Conservation (phyloP, 2,888 invertebrate species). For the Xestobium rufovillosum region DNA sequence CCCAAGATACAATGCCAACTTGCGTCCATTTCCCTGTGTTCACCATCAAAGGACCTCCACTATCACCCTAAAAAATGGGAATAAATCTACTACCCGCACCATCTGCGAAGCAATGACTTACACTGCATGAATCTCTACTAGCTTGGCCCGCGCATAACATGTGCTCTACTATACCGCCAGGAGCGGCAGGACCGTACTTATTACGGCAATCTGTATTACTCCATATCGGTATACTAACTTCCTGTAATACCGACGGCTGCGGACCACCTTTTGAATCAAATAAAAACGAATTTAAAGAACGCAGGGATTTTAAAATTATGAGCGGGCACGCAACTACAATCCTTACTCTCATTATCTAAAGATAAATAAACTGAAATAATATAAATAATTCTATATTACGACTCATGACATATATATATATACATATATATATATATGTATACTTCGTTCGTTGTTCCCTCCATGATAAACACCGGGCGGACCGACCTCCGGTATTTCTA, state of each 20-base stretch:
- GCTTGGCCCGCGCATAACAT: slow-evolving; percentile 84
- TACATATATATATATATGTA: no score
- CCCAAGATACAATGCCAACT: slow-evolving; percentile 86
- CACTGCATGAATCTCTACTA: slow-evolving; percentile 82
- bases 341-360: no score
- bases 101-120: no score
- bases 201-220: slow-evolving; percentile 66
- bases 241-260: slow-evolving; percentile 72
- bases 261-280: slow-evolving; percentile 63
- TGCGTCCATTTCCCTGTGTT: slow-evolving; percentile 72
- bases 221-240: slow-evolving; percentile 81
- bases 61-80: slow-evolving; percentile 62
- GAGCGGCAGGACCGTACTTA: slow-evolving; percentile 79
- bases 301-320: no score
- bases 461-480: no score
- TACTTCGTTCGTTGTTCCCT: no score
- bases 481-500: no score
- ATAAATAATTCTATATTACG: no score
- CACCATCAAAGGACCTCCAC: slow-evolving; percentile 81
- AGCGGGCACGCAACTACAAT: no score
- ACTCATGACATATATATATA: no score
- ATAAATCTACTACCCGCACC: slow-evolving; percentile 17
- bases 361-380: no score
- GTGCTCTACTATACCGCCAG: slow-evolving; percentile 80
- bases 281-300: no score